Evolutionary conservation across 2,888 invertebrate species (phyloP).

Genomic region (Portevinia maculata): DNA sequence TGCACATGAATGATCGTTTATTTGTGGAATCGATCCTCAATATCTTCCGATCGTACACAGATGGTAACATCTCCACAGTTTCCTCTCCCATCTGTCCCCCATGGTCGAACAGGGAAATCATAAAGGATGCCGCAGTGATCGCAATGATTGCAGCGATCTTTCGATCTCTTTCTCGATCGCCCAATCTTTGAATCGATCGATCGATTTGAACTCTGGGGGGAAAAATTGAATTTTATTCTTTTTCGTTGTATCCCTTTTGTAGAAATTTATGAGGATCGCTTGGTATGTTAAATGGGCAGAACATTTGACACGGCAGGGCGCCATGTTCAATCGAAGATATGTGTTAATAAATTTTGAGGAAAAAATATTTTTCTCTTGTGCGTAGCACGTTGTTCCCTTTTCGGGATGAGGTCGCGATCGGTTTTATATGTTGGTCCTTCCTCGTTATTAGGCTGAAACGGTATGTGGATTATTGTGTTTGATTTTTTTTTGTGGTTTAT

Average conservation of each 20-base stretch:
- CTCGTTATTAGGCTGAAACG: constrained; percentile 27
- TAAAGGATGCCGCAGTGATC: constrained; percentile 63
- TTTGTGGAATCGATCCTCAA: constrained; percentile 40
- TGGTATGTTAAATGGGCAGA: constrained; percentile 72
- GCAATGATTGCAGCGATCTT: constrained; percentile 49
- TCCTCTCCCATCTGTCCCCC: neutral
- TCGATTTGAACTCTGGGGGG: constrained; percentile 64
- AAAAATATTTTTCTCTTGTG: constrained; percentile 11
- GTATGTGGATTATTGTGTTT: constrained; percentile 19
- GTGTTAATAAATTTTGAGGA: constrained; percentile 75
- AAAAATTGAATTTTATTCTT: constrained; percentile 32
- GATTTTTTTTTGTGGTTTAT: constrained; percentile 9
- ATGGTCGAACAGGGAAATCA: constrained; percentile 16
- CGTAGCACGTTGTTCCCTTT: constrained; percentile 18
- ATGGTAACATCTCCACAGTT: constrained; percentile 26
- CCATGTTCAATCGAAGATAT: constrained; percentile 74
- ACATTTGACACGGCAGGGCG: constrained; percentile 75
- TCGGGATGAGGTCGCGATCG: constrained; percentile 10
- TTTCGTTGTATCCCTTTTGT: constrained; percentile 49
- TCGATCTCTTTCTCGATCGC: constrained; percentile 41
- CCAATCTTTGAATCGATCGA: constrained; percentile 63
- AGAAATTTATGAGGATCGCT: constrained; percentile 70
- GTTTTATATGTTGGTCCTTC: constrained; percentile 6
- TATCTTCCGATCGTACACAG: constrained; percentile 46
- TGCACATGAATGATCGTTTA: constrained; percentile 68